phyloP scores from a whole-genome alignment of 2,113 vertebrate genomes.

The Neopipo cinnamomea region DNA sequence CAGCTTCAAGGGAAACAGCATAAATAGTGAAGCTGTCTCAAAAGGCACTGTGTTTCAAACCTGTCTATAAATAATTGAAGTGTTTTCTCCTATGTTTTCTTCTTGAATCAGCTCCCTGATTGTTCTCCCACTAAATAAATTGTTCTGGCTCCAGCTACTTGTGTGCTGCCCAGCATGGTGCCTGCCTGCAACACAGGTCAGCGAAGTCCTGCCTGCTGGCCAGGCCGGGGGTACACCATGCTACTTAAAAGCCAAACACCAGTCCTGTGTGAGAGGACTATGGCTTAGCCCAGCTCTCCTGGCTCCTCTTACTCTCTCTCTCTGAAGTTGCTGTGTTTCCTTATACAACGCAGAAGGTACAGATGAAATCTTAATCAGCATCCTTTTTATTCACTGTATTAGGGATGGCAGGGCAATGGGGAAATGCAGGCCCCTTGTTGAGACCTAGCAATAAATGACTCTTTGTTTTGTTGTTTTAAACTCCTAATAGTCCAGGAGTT shows the following conservation, averaged over 20 bases:
- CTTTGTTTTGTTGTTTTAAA: conserved; percentile 6
- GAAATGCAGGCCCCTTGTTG: background rate
- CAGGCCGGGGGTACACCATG: rapidly evolving
- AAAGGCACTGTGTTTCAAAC: background rate
- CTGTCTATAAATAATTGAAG: background rate
- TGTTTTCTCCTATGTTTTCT: background rate
- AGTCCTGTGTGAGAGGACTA: background rate
- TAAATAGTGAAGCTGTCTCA: background rate
- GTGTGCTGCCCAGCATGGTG: background rate
- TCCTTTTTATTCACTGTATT: background rate
- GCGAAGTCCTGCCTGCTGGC: background rate
- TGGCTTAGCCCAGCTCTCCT: background rate
- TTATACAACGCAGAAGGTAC: background rate
- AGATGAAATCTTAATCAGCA: background rate
- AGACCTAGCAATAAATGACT: conserved; percentile 51
- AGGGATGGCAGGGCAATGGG: background rate
- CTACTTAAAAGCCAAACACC: background rate
- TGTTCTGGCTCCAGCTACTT: background rate
- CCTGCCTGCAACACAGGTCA: background rate
- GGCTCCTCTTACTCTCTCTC: background rate
- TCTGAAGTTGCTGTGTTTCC: background rate
- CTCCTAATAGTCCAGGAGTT: background rate
- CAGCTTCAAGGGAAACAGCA: background rate
- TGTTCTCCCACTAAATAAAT: background rate
- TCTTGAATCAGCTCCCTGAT: background rate